Base-by-base conservation (phyloP, 2,888 invertebrate species). In the Rosalia funebris region DNA sequence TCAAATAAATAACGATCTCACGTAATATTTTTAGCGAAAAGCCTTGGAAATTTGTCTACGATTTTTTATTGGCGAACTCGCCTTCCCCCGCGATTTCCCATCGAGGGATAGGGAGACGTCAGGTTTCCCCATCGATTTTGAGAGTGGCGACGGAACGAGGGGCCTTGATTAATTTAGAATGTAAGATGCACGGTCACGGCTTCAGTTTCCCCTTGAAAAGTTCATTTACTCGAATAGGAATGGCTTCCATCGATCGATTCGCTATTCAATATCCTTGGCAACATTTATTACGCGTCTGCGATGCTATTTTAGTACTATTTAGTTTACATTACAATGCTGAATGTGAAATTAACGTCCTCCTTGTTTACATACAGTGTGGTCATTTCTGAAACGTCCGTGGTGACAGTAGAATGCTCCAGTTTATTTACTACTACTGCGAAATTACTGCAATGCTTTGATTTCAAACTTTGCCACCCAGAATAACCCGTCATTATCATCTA, bases 161-260 rank as follows among this genome's bases (percentile, higher is more conserved):
- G 69, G 69, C 71, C 71, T 68, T 66, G 72, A 74, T 74, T 75
- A 75, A 75, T 75, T 75, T 71, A 67, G 70, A 76, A 74, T 72
- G 75, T 73, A 70, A 75, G 76, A 76, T 75, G 76, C 77, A 77
- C 73, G 77, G 77, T 78, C 77, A 78, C 77, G 77, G 77, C 75
- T 77, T 74, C 75, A 73, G 68, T 75, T 75, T 77, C 74, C 77
- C 78, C 76, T 77, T 77, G 78, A 75, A 75, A 69, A 75, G 77
- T 77, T 77, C 78, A 74, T 76, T 78, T 77, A 74, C 75, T 76
- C 72, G 73, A 70, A 68, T 68, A 64, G 70, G 68, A 68, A 73
- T 71, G 71, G 74, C 70, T 71, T 71, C 70, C 60, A 53, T 34
- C 64, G 60, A 60, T 53, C 53, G 53, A 11, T 42, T 12, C 41